A percentile compares a stretch with the other conserved stretches of the same genome.
These are phyloP conservation scores for Calyptomena viridis DNA, from an alignment of 2,113 vertebrate genomes.

Conservation along the genomic window DNA sequence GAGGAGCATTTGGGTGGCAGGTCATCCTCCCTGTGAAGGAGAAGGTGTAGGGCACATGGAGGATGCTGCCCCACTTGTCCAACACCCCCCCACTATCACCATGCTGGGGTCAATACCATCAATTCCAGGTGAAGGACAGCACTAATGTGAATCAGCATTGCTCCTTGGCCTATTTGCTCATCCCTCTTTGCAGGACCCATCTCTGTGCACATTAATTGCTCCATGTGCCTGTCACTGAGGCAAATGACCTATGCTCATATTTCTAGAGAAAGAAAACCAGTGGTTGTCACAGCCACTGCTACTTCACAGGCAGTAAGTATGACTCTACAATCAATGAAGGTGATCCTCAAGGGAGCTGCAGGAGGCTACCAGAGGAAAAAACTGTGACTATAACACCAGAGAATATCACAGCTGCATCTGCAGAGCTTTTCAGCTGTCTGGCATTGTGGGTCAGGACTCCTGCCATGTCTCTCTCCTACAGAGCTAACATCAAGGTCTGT, in stretches of 20 bases:
- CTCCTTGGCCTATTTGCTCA: not conserved
- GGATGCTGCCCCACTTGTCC: not conserved
- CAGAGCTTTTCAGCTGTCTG: not conserved
- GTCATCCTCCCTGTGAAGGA: slow-evolving; percentile 89
- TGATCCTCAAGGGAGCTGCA: not conserved
- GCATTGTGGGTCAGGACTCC: not conserved
- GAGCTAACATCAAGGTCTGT: not conserved
- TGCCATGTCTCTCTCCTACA: rapidly evolving
- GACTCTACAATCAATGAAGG: not conserved
- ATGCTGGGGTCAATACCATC: not conserved
- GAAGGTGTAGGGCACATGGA: not conserved
- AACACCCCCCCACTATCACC: too few relatives aligned
- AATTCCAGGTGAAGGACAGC: not conserved
- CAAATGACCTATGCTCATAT: rapidly evolving
- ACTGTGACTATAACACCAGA: not conserved
- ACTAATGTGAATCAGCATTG: not conserved
- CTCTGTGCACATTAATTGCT: not conserved
- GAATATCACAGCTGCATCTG: not conserved
- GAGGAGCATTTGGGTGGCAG: slow-evolving; percentile 94
- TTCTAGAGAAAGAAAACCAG: not conserved
- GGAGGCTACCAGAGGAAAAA: not conserved
- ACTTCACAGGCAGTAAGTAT: not conserved
- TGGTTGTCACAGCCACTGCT: not conserved
- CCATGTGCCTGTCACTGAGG: not conserved
- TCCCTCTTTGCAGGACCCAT: not conserved